A percentile compares a stretch with the other conserved stretches of the same genome.
Conservation (phyloP, 2,113 vertebrate genomes). For the Eclectus roratus region DNA sequence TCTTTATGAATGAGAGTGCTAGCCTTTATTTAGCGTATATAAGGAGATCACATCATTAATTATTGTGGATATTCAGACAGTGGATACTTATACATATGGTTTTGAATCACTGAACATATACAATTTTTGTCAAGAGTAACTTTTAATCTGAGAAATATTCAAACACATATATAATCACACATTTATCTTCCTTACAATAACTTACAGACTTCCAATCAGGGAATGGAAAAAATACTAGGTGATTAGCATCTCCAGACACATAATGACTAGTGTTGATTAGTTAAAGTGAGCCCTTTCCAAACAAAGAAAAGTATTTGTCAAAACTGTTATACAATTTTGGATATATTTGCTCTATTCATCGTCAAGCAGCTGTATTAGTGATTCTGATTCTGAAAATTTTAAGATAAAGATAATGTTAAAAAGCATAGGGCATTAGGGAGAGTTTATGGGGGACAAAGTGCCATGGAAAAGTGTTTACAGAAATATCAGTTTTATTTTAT, state of each 20-base stretch:
- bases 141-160: conserved; percentile 49
- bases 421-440: background rate
- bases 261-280: conserved; percentile 7
- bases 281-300: conserved; percentile 44
- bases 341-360: background rate
- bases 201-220: conserved; percentile 9
- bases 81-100: background rate
- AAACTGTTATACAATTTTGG: conserved; percentile 3
- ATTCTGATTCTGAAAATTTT: background rate
- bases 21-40: background rate
- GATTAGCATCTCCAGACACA: conserved; percentile 40
- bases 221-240: conserved; percentile 36
- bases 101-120: conserved; percentile 21
- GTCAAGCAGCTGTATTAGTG: background rate
- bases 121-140: conserved; percentile 6
- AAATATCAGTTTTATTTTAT: background rate
- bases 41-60: conserved; percentile 33
- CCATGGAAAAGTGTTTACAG: background rate
- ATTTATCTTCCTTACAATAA: conserved; percentile 40
- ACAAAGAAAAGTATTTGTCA: conserved; percentile 49
- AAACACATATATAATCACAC: background rate
- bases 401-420: background rate
- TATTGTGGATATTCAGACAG: background rate
- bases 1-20: conserved; percentile 14
- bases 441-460: background rate